Evolutionary conservation across 2,113 vertebrate genomes (phyloP).

Genomic region (Melanerpes formicivorus): DNA sequence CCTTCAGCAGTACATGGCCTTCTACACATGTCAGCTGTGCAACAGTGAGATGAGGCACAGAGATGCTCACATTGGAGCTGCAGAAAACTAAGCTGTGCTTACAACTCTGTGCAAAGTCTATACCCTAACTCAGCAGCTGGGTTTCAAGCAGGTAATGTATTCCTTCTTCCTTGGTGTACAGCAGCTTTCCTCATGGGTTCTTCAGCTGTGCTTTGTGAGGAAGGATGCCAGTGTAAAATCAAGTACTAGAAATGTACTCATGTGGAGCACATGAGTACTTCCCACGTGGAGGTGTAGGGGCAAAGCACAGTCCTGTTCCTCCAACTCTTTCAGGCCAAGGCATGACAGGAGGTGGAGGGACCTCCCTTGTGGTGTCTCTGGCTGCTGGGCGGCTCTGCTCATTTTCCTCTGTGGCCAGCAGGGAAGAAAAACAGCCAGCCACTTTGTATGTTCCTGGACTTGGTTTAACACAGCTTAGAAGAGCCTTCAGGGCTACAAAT

Average conservation of each 20-base stretch:
- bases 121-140: neutral
- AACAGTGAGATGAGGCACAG: neutral
- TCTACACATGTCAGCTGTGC: accelerated
- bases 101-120: neutral
- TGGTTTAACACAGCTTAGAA: neutral
- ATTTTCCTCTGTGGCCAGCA: neutral
- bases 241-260: neutral
- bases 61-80: accelerated
- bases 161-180: neutral
- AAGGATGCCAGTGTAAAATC: neutral
- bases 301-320: neutral
- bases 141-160: neutral
- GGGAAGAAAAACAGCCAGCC: neutral
- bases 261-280: too few species aligned
- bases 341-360: neutral
- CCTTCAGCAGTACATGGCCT: neutral
- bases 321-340: neutral
- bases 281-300: neutral
- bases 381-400: neutral
- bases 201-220: neutral
- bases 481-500: neutral
- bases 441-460: neutral
- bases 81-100: neutral
- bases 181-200: neutral
- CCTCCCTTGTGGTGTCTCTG: neutral